These are phyloP conservation scores for Monarcha castaneiventris DNA, from an alignment of 2,113 vertebrate genomes.

Conservation along the genomic window DNA sequence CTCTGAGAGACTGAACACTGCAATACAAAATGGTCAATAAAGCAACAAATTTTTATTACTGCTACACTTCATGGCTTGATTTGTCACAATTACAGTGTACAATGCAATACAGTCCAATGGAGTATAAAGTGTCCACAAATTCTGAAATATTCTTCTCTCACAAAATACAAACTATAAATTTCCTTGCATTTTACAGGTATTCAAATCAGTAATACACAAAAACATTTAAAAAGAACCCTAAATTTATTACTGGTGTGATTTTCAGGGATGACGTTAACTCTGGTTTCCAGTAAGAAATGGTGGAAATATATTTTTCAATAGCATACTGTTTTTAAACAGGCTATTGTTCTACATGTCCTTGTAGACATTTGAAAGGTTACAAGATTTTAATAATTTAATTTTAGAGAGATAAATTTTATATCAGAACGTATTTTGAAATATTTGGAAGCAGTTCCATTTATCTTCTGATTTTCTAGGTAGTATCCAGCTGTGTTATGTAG, in stretches of 20 bases:
- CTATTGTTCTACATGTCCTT: neutral
- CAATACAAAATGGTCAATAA: neutral
- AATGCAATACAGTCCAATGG: neutral
- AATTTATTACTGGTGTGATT: neutral
- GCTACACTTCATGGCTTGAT: neutral
- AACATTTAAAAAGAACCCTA: neutral
- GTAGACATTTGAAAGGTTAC: neutral
- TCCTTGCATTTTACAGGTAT: neutral
- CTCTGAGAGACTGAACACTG: neutral
- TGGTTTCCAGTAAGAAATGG: neutral
- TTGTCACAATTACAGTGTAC: neutral
- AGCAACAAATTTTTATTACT: neutral
- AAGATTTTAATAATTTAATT: slow-evolving; percentile 23
- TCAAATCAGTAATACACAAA: neutral
- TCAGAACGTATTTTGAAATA: slow-evolving; percentile 1
- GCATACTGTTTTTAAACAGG: neutral
- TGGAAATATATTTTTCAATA: neutral
- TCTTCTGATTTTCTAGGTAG: slow-evolving; percentile 16
- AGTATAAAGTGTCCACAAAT: neutral
- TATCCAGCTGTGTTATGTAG: neutral
- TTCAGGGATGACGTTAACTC: neutral
- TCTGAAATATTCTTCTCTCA: neutral
- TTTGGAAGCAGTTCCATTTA: slow-evolving; percentile 21
- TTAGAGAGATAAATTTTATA: slow-evolving; percentile 3
- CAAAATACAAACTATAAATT: neutral